A percentile compares a stretch with the other conserved stretches of the same genome.
Conservation (phyloP, 2,888 invertebrate genomes). For the Platycheirus albimanus region DNA sequence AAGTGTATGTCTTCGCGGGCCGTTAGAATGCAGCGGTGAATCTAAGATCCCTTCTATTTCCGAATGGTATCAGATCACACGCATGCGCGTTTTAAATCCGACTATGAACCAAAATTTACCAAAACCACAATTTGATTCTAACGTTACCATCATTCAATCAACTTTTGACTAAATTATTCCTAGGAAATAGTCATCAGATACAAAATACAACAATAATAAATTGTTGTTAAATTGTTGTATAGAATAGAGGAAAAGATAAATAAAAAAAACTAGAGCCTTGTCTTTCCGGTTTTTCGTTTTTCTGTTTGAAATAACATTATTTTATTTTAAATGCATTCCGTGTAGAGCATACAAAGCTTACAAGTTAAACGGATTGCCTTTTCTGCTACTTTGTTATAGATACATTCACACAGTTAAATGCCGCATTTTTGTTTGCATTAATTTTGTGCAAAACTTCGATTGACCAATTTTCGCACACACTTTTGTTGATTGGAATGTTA, state of each 20-base stretch:
- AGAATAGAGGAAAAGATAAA: conserved; percentile 9
- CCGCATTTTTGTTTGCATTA: background rate
- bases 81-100: too few relatives aligned
- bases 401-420: conserved; percentile 8
- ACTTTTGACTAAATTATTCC: background rate
- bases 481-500: background rate
- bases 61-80: too few relatives aligned
- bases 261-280: conserved; percentile 32
- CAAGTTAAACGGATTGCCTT: conserved; percentile 20
- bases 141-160: background rate
- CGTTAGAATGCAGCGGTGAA: too few relatives aligned
- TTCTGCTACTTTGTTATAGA: conserved; percentile 22
- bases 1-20: too few relatives aligned
- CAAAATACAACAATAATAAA: conserved; percentile 37
- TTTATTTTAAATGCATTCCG: conserved; percentile 5
- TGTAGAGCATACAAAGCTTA: conserved; percentile 25
- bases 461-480: conserved; percentile 11
- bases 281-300: conserved; percentile 66
- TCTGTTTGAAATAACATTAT: conserved; percentile 12
- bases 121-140: too few relatives aligned
- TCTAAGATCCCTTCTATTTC: too few relatives aligned
- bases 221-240: too few relatives aligned
- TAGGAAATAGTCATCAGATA: conserved; percentile 36
- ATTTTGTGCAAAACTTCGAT: conserved; percentile 5
- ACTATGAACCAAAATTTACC: too few relatives aligned